Base-by-base conservation (phyloP, 1,140 invertebrate species). In the Belonocnema kinseyi region DNA sequence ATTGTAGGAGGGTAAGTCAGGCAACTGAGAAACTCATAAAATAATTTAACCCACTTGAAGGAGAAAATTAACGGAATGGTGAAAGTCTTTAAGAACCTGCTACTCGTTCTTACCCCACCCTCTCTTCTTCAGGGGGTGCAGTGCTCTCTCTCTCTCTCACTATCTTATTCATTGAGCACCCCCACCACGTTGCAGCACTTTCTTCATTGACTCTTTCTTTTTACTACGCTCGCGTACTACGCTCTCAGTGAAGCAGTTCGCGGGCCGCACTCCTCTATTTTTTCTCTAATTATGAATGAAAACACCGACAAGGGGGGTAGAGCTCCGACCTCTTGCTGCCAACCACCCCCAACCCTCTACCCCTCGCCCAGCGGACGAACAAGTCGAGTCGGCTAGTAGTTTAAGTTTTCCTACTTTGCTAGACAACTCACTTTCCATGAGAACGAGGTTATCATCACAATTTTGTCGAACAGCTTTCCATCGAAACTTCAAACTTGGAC, bases 151-250 rank as follows among this genome's bases (percentile, higher is more conserved):
- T 84, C 83, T 84, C 82, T 83, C 78, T 83, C 84, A 88, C 84
- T 74, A 85, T 87, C 87, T 89, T 88, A 90, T 90, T 92, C 91
- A 92, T 92, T 92, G 90, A 92, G 88, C 79, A 73, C 83, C 80
- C 83, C 84, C 81, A 80, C 84, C 80, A 76, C 76, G 79, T 84
- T 80, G 73, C 73, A 74, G 79, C 75, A 89, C 86, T 90, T 91
- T 91, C 90, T 92, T 90, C 91, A 91, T 92, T 91, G 89, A 91
- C 89, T 90, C 90, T 91, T 92, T 92, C 90, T 91, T 91, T 89
- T 85, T 86, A 90, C 90, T 91, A 91, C 90, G 86, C 84, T 78
- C 84, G 87, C 87, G 87, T 90, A 89, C 85, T 88, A 88, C 85
- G 85, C 80, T 80, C 78, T 84, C 84, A 83, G 79, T 84, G 83